Evolutionary conservation across 2,888 invertebrate species (phyloP), one percentile per base, ranked within the genome.

Genomic region (Drosophila parthenogenetica): DNA sequence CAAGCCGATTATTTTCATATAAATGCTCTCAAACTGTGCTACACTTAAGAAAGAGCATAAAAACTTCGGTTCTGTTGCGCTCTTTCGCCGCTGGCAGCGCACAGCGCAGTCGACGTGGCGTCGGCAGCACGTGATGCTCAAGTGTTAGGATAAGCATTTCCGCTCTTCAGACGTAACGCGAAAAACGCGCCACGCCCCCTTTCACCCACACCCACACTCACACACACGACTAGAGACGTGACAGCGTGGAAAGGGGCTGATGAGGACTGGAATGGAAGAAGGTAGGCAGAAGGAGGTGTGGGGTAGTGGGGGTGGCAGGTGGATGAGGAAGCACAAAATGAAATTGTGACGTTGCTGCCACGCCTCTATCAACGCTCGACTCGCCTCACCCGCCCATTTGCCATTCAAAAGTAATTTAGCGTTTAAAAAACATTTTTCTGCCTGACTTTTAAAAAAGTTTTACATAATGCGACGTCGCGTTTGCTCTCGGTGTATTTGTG

Each of bases 121-220:
- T 63, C 46, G 68, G 72, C 77, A 73, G 79, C 73, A 84, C 87
- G 77, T 82, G 82, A 86, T 75, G 85, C 78, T 82, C 81, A 80
- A 89, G 86, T 80, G 87, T 85, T 85, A 70, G 84, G 87, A 84
- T 89, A 89, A 89, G 84, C 87, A 79, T 89, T 89, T 85, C 89
- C 89, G 84, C 84, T 85, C 85, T 87, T 88, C 84, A 87, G 81
- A 81, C 84, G 67, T 65, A 78, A 78, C 81, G 75, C 73, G 78
- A 69, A 86, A 81, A 84, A 73, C 65, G 78, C 61, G 69, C 46
- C 43, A 45, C 43, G 43, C 43, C 48, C 42, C 42, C 16, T n/a
- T 57, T 16, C 32, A n/a, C 35, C 43, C 43, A 35, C 37, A 39
- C 29, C 40, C 35, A 43, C 42, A 48, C 35, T 57, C 8, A 50